Percentiles rank a stretch among this genome's conserved stretches.
phyloP scores from a whole-genome alignment of 2,797 vertebrate species.

The Acomys russatus region DNA sequence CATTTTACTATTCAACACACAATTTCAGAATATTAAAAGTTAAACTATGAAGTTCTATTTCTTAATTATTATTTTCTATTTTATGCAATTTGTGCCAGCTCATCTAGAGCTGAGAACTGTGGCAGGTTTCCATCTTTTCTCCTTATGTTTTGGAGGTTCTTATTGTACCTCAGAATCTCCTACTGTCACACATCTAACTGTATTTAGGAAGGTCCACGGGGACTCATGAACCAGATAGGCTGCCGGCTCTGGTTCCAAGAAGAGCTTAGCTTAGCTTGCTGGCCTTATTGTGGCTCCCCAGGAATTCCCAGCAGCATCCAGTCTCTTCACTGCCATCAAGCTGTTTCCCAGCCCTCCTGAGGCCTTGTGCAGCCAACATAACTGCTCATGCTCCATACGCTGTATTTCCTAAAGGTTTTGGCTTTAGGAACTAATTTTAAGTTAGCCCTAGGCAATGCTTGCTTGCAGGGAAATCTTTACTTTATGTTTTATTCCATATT shows the following conservation, averaged over 20 bases:
- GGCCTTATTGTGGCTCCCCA: not conserved
- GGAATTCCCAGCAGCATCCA: not conserved
- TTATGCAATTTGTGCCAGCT: not conserved
- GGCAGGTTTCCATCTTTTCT: not conserved
- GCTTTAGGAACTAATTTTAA: conserved; percentile 27
- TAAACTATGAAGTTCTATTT: not conserved
- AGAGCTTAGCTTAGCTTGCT: not conserved
- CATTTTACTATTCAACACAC: no score
- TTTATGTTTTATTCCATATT: not conserved
- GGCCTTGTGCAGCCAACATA: not conserved
- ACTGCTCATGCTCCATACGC: not conserved
- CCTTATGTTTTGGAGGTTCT: not conserved
- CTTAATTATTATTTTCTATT: conserved; percentile 24
- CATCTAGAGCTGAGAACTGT: not conserved
- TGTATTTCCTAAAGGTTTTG: not conserved
- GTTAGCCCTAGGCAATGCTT: not conserved
- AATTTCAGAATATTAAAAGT: no score
- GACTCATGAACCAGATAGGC: not conserved
- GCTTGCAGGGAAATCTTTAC: not conserved
- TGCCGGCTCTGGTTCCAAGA: not conserved
- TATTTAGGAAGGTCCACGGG: not conserved
- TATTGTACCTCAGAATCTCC: not conserved
- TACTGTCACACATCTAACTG: conserved; percentile 2
- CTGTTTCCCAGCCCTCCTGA: not conserved
- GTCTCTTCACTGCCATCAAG: not conserved